Base-by-base conservation (phyloP, 1,140 invertebrate species). In the Leguminivora glycinivorella region DNA sequence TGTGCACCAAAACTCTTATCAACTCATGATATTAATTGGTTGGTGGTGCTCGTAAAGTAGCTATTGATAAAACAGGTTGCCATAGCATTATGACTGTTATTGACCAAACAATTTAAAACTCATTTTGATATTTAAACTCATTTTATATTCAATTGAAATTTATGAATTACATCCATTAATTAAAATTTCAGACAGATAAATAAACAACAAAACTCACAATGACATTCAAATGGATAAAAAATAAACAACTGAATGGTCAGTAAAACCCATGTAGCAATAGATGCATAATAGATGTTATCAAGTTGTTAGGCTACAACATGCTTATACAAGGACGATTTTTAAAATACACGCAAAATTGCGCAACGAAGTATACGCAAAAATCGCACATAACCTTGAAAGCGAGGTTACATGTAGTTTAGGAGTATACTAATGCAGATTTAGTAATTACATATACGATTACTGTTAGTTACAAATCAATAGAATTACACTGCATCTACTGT, bases 351-450 rank as follows among this genome's bases (percentile, higher is more conserved):
- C 17, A 69, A 69, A 43, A 85, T 87, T 87, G 86, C 86, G 85
- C 84, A 86, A 88, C 76, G 69, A 66, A 56, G 70, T 75, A 79
- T 66, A 67, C 67, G 69, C 66, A 43, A 43, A 67, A 67, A 67
- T 40, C 66, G 52, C 25, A 22, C 24, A 38, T 73, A 70, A 56
- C 85, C 85, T 85, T 89, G 87, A 80, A 71, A 73, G 68, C 83
- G 82, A 89, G 85, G 87, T 88, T 88, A 89, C 52, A 70, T 47
- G 38, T 56, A 69, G 19, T 38, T 17, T 58, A 26, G 24, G 26
- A 73, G 69, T 47, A 22, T 56, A 52, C 19, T 22, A 52, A 69
- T 66, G 34, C 43, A 52, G 7, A 66, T 43, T 56, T 29, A 26
- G 43, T 43, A 17, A 66, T 31, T 70, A 25, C 31, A 29, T 38